These are phyloP conservation scores for Manacus vitellinus DNA, from an alignment of 2,113 vertebrate genomes.

Conservation along the genomic window DNA sequence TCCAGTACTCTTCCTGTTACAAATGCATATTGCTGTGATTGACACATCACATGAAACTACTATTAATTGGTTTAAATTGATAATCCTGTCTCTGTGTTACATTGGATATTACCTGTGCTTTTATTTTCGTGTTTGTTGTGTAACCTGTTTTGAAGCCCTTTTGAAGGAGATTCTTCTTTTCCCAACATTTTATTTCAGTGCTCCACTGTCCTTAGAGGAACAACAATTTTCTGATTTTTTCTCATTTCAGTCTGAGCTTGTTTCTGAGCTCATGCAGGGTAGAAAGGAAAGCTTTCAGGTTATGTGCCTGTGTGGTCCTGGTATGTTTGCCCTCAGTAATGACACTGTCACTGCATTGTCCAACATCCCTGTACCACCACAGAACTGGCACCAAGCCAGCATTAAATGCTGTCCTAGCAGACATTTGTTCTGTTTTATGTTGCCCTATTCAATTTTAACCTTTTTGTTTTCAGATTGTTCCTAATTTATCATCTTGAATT, in stretches of 20 bases:
- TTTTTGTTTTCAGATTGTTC: background rate
- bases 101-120: background rate
- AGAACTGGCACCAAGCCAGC: background rate
- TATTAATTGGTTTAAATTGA: background rate
- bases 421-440: background rate
- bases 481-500: background rate
- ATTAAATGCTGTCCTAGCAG: background rate
- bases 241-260: background rate
- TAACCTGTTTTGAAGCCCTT: background rate
- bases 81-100: background rate
- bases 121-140: background rate
- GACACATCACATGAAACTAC: background rate
- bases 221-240: background rate
- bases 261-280: background rate
- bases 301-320: background rate
- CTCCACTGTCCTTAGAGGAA: background rate
- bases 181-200: background rate
- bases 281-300: background rate
- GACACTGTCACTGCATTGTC: background rate
- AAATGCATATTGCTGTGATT: background rate
- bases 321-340: rapidly evolving
- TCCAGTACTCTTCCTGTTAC: background rate
- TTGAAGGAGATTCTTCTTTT: background rate
- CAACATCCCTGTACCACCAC: background rate
- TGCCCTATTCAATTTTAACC: background rate